These are phyloP conservation scores for Cataglyphis albicans DNA, from an alignment of 2,888 invertebrate genomes.

Conservation along the genomic window DNA sequence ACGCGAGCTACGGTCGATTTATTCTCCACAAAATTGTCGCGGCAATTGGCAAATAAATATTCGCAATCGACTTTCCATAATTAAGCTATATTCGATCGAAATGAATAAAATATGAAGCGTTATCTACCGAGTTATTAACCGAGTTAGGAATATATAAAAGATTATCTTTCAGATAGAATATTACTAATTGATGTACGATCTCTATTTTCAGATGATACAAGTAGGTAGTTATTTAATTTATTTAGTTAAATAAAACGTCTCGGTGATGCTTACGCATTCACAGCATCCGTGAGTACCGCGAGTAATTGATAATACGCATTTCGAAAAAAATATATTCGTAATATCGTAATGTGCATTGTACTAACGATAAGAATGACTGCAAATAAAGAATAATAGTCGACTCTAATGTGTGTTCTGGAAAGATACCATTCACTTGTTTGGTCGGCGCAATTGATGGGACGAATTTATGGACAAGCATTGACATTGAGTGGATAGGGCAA, in stretches of 20 bases:
- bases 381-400: slow-evolving; percentile 1
- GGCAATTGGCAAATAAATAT: slow-evolving; percentile 18
- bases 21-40: slow-evolving; percentile 35
- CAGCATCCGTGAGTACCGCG: neutral
- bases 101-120: neutral
- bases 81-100: slow-evolving; percentile 21
- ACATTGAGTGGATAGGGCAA: slow-evolving; percentile 45
- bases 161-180: neutral
- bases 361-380: neutral
- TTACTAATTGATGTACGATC: neutral
- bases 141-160: neutral
- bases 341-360: neutral
- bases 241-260: slow-evolving; percentile 1
- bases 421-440: slow-evolving; percentile 35
- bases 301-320: neutral
- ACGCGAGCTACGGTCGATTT: slow-evolving; percentile 52
- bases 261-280: neutral
- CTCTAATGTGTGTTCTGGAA: slow-evolving; percentile 37
- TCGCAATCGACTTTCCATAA: slow-evolving; percentile 38
- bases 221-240: neutral
- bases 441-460: slow-evolving; percentile 16
- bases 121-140: slow-evolving; percentile 13
- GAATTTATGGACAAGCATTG: slow-evolving; percentile 44
- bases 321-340: neutral
- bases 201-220: neutral